Evolutionary conservation across 2,888 invertebrate species (phyloP).

Genomic region (Desoria tigrina): DNA sequence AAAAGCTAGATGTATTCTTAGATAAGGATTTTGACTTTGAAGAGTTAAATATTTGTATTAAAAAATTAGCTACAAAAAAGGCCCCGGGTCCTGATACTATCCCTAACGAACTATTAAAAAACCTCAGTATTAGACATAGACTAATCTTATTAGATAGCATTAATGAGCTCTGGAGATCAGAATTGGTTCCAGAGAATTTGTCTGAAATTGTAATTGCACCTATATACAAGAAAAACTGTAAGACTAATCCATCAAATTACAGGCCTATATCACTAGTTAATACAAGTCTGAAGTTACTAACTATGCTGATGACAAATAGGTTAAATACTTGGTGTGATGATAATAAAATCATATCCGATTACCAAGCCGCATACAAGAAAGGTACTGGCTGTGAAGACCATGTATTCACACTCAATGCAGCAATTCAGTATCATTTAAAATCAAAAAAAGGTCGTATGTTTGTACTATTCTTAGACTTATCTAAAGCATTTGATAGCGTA

Average conservation of each 20-base stretch:
- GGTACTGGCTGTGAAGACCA: slow-evolving; percentile 25
- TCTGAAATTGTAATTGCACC: slow-evolving; percentile 23
- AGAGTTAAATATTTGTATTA: neutral
- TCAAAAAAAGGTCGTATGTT: slow-evolving; percentile 11
- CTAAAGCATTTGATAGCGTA: slow-evolving; percentile 22
- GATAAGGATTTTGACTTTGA: neutral
- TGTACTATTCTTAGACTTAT: slow-evolving; percentile 22
- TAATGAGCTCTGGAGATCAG: neutral
- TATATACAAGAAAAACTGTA: slow-evolving; percentile 20
- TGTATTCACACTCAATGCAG: slow-evolving; percentile 20
- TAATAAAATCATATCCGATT: slow-evolving; percentile 15
- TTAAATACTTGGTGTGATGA: slow-evolving; percentile 20
- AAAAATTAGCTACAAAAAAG: neutral
- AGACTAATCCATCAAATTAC: slow-evolving; percentile 15
- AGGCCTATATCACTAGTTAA: slow-evolving; percentile 21
- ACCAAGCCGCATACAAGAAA: slow-evolving; percentile 25
- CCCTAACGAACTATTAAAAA: neutral
- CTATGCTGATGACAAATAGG: slow-evolving; percentile 12
- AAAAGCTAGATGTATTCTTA: neutral
- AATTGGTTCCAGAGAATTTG: slow-evolving; percentile 13
- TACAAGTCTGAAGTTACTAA: slow-evolving; percentile 15
- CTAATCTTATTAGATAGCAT: neutral
- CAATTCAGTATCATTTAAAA: slow-evolving; percentile 1
- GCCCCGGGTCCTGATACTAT: neutral
- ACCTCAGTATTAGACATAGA: neutral